Evolutionary conservation across 2,113 vertebrate genomes (phyloP).

Genomic region (Pomatorhinus ruficollis): DNA sequence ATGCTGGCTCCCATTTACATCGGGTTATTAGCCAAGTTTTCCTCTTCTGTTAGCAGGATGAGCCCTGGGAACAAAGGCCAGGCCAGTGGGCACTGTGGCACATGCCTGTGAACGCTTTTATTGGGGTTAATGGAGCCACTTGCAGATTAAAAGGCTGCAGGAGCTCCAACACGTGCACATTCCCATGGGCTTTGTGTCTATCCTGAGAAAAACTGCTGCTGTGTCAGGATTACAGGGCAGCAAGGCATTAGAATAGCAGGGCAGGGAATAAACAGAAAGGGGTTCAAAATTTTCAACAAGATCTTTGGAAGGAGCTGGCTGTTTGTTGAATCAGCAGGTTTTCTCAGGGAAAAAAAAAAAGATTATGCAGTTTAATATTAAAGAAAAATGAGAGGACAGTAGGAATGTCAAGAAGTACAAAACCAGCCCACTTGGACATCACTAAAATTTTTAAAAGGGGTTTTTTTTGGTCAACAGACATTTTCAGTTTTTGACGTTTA

Average conservation of each 20-base stretch:
- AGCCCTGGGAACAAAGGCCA: neutral
- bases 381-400: neutral
- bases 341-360: neutral
- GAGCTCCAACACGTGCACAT: neutral
- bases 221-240: neutral
- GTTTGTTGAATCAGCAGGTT: neutral
- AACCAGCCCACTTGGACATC: rapidly evolving
- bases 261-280: neutral
- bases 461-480: rapidly evolving
- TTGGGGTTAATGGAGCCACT: neutral
- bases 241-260: neutral
- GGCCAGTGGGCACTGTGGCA: neutral
- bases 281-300: neutral
- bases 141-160: neutral
- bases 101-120: neutral
- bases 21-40: neutral
- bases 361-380: neutral
- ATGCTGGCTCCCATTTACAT: neutral
- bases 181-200: neutral
- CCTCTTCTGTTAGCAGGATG: neutral
- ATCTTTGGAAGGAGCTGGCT: neutral
- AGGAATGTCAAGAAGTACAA: neutral
- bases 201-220: neutral
- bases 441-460: rapidly evolving
- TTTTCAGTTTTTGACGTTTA: neutral